phyloP scores from a whole-genome alignment of 2,113 vertebrate species.

The Lepisosteus oculatus region DNA sequence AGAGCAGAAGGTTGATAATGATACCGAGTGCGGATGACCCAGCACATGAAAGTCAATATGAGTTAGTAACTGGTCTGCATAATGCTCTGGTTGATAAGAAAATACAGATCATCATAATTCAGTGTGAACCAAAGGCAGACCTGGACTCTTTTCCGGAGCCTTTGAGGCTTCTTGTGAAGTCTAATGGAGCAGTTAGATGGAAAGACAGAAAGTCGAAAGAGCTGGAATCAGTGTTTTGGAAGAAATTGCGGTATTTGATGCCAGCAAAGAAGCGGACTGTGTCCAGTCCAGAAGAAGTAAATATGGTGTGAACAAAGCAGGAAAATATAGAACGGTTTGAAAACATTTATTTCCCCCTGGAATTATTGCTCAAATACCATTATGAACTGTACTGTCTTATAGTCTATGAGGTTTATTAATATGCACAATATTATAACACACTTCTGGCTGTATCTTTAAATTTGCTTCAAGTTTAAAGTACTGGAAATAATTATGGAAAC shows the following conservation, averaged over 20 bases:
- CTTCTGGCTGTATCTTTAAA: too few species aligned
- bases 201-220: slow-evolving; percentile 55
- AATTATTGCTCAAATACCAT: too few species aligned
- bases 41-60: slow-evolving; percentile 52
- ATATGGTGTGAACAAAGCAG: too few species aligned
- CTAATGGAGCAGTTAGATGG: slow-evolving; percentile 73
- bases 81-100: slow-evolving; percentile 81
- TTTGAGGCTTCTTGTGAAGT: slow-evolving; percentile 66
- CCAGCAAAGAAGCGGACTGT: slow-evolving; percentile 53
- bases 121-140: slow-evolving; percentile 50
- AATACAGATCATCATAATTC: slow-evolving; percentile 77
- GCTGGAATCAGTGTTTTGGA: slow-evolving; percentile 80
- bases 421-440: too few species aligned
- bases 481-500: too few species aligned
- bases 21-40: slow-evolving; percentile 65
- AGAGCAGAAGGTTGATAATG: slow-evolving; percentile 78
- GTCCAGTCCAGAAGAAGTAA: too few species aligned
- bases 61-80: slow-evolving; percentile 77
- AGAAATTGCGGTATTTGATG: slow-evolving; percentile 78
- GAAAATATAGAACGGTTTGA: too few species aligned
- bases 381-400: too few species aligned
- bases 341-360: too few species aligned
- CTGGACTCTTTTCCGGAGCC: slow-evolving; percentile 60
- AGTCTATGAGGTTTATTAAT: too few species aligned
- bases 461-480: too few species aligned